Evolutionary conservation across 2,888 invertebrate species (phyloP).

Genomic region (Plutella xylostella): DNA sequence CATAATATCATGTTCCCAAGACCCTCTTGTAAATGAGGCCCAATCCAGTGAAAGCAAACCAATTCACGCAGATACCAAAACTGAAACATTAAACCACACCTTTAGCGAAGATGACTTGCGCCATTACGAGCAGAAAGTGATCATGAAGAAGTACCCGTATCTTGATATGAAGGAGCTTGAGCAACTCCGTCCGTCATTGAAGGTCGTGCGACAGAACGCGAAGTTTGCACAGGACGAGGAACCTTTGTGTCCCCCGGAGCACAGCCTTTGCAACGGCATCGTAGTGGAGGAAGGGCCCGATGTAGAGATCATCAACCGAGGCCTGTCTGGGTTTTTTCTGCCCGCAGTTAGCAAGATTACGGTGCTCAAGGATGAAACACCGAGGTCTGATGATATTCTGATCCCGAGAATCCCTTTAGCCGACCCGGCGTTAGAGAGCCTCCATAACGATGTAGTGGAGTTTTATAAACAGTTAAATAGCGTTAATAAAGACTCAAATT

Average conservation of each 20-base stretch:
- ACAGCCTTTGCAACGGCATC: conserved; percentile 24
- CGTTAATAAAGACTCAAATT: neutral
- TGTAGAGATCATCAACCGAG: conserved; percentile 53
- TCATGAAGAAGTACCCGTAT: conserved; percentile 59
- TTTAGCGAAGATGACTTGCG: conserved; percentile 40
- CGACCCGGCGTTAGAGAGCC: conserved; percentile 19
- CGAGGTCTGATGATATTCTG: conserved; percentile 7
- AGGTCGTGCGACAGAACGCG: neutral
- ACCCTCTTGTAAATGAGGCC: too few species aligned
- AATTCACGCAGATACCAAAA: too few species aligned
- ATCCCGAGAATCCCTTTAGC: conserved; percentile 17
- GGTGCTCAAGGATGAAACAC: neutral
- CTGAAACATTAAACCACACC: conserved; percentile 27
- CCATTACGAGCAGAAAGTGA: conserved; percentile 50
- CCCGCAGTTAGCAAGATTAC: conserved; percentile 21
- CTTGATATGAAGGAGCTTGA: conserved; percentile 50
- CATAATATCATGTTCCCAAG: too few species aligned
- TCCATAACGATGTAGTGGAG: conserved; percentile 25
- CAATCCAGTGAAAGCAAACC: too few species aligned
- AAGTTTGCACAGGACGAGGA: neutral
- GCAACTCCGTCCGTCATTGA: conserved; percentile 29
- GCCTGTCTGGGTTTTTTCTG: conserved; percentile 51
- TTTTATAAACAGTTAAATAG: neutral
- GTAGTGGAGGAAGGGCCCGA: conserved; percentile 36
- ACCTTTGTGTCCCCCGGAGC: neutral